Evolutionary conservation across 2,888 invertebrate species (phyloP).

Genomic region (Amphipyra berbera): DNA sequence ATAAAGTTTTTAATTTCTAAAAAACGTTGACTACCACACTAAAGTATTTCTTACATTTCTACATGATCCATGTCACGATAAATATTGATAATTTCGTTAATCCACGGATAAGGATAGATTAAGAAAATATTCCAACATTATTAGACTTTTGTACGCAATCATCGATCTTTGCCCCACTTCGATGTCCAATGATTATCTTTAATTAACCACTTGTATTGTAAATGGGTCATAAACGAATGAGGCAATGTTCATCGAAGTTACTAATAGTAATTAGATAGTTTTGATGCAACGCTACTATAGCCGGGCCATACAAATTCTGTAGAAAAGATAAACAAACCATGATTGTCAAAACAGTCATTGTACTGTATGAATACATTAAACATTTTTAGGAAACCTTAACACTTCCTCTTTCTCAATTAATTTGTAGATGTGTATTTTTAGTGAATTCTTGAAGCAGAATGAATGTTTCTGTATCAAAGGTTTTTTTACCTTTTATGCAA

Average conservation of each 20-base stretch:
- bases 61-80: slow-evolving; percentile 26
- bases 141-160: neutral
- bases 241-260: neutral
- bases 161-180: slow-evolving; percentile 1
- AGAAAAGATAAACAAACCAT: too few relatives aligned
- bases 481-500: too few relatives aligned
- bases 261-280: neutral
- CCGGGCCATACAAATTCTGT: too few relatives aligned
- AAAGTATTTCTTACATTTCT: slow-evolving; percentile 9
- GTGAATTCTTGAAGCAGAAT: too few relatives aligned
- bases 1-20: too few relatives aligned
- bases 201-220: neutral
- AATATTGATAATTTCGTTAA: slow-evolving; percentile 38
- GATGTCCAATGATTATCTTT: slow-evolving; percentile 1
- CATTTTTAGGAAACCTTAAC: too few relatives aligned
- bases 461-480: too few relatives aligned
- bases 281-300: neutral
- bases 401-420: too few relatives aligned
- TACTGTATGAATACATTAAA: too few relatives aligned
- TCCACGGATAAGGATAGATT: slow-evolving; percentile 33
- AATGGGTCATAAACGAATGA: neutral
- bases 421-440: too few relatives aligned
- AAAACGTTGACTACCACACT: neutral
- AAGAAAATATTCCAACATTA: slow-evolving; percentile 1
- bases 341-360: too few relatives aligned